Percentiles rank a stretch among this genome's conserved stretches.
Evolutionary conservation across 1,140 invertebrate genomes (phyloP).

Genomic region (Ostrea denselamellosa): DNA sequence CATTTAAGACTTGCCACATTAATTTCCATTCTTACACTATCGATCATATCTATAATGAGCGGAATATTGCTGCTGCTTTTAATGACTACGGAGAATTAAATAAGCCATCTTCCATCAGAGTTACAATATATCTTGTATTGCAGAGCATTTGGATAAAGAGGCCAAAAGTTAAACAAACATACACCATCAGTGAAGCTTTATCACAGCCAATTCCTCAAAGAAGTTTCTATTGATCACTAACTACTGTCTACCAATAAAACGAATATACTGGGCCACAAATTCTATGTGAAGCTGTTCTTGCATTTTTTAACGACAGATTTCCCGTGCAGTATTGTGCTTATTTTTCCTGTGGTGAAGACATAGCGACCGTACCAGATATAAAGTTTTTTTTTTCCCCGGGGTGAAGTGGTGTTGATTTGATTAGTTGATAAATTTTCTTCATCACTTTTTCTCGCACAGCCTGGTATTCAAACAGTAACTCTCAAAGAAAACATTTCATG

Average conservation of each 20-base stretch:
- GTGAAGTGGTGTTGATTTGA: background rate
- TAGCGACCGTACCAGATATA: too few relatives aligned
- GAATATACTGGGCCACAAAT: background rate
- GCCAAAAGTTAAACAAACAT: background rate
- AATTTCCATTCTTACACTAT: too few relatives aligned
- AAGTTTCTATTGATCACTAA: background rate
- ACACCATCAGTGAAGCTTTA: background rate
- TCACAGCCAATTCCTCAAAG: background rate
- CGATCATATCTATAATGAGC: too few relatives aligned
- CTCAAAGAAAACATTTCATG: constrained; percentile 26
- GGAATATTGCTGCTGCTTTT: too few relatives aligned
- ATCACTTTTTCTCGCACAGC: background rate
- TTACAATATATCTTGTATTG: background rate
- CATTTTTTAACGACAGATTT: background rate
- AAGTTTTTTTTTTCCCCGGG: background rate
- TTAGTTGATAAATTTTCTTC: background rate
- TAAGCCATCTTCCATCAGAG: too few relatives aligned
- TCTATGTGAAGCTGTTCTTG: background rate
- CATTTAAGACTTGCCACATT: background rate
- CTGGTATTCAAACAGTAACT: background rate
- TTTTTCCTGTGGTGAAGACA: background rate
- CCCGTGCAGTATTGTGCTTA: background rate
- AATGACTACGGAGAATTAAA: too few relatives aligned
- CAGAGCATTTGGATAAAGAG: background rate
- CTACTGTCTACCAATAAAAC: background rate